Base-by-base conservation (phyloP, 2,113 vertebrate species). In the Dicentrarchus labrax region DNA sequence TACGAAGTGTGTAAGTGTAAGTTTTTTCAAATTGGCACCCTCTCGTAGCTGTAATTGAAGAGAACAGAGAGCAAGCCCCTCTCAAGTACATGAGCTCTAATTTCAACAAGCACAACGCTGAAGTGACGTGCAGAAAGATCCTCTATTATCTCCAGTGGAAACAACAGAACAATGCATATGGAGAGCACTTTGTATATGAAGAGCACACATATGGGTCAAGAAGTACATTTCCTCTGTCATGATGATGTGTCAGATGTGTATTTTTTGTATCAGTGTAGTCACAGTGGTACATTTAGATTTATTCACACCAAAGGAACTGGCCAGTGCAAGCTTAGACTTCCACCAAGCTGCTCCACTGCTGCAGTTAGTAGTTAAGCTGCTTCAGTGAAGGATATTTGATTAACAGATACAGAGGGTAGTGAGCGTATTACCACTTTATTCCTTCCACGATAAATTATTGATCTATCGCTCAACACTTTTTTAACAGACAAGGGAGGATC, bases 11-110 rank as follows among this genome's bases (percentile, higher is more conserved):
- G 51, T 56, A 47, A 45, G 74, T 82, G 43, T 59, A 6, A 73
- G 47, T 30, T 43, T 67, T 67, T 53, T 61, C 0, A 66, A 61
- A 80, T 64, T 80, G 0, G 24, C 65, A 41, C 59, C 74, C 76
- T 76, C 62, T 73, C 51, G 10, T 45, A 45, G 45, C 64, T 78
- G 81, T 78, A 79, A 75, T 77, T 81, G 56, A 30, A 57, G 66
- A 69, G 48, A 76, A 43, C 53, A 68, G 50, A 21, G 30, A 60
- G 0, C 45, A 50, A 36, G 50, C 51, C 47, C 57, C 51, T 69
- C 61, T 89, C 50, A 53, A 47, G 24, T 38, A 4, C 53, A 78
- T 56, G 39, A 76, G 56, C 66, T 72, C 47, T 71, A 66, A 80
- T 74, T 83, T 80, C 73, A 77, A 72, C 65, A 56, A 79, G 65